A percentile compares a stretch with the other conserved stretches of the same genome.
Conservation (phyloP, 2,888 invertebrate species). For the Eupsilia transversa region DNA sequence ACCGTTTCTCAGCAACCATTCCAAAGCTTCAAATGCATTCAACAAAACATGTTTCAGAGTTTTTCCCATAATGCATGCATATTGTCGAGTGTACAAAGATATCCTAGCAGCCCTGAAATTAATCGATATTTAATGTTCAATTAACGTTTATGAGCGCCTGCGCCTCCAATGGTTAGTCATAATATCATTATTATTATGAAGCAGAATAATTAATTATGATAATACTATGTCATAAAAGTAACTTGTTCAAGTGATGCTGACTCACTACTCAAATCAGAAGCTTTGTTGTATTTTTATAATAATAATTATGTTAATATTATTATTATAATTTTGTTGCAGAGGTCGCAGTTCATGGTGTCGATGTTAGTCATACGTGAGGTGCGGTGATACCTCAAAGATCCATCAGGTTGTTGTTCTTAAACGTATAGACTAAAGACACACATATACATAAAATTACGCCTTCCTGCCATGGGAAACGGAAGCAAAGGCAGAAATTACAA, state of each 20-base stretch:
- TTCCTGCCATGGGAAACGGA: no score
- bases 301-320: constrained; percentile 37
- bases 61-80: neutral
- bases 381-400: constrained; percentile 8
- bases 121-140: constrained; percentile 29
- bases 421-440: neutral
- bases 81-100: neutral
- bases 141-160: constrained; percentile 19
- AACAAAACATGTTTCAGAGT: neutral
- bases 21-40: neutral
- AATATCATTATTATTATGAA: constrained; percentile 39
- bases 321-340: constrained; percentile 28
- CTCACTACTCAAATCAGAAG: constrained; percentile 53
- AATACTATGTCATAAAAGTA: constrained; percentile 47
- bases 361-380: constrained; percentile 46
- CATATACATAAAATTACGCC: no score
- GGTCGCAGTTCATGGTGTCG: constrained; percentile 41
- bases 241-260: constrained; percentile 48
- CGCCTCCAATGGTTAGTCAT: constrained; percentile 33
- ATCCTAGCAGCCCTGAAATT: constrained; percentile 33
- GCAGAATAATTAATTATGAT: constrained; percentile 55
- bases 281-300: constrained; percentile 32
- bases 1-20: no score
- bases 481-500: no score
- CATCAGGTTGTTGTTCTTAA: constrained; percentile 1